Percentiles rank a stretch among this genome's conserved stretches.
Evolutionary conservation across 2,797 vertebrate species (phyloP).

Genomic region (Novumbra hubbsi): DNA sequence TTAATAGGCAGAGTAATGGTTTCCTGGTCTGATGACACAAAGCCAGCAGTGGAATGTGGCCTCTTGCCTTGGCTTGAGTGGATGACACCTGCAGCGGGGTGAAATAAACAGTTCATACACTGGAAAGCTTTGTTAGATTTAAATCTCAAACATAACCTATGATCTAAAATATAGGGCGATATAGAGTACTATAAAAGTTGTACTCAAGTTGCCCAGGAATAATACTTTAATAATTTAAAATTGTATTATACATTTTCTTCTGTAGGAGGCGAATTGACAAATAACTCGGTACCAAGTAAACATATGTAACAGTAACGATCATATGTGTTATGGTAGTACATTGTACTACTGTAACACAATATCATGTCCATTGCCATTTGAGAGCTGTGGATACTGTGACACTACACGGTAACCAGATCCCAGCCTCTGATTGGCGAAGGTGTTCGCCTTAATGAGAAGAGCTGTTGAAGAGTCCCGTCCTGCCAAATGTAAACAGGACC

Average conservation of each 20-base stretch:
- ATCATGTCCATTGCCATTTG: slow-evolving; percentile 2
- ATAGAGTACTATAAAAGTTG: neutral
- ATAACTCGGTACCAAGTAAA: neutral
- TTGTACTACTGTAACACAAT: no score
- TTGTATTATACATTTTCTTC: no score
- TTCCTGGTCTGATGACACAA: neutral
- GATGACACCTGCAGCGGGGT: neutral
- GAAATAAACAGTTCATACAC: neutral
- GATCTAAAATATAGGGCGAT: neutral
- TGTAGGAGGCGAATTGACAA: neutral
- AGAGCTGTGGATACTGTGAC: slow-evolving; percentile 4
- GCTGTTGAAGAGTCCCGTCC: no score
- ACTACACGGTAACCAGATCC: slow-evolving; percentile 10
- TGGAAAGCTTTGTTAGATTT: neutral
- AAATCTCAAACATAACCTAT: no score
- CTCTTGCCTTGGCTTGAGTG: neutral
- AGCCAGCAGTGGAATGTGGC: slow-evolving; percentile 1
- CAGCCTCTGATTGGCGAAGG: slow-evolving; percentile 2
- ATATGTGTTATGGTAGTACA: no score
- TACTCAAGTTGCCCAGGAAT: neutral
- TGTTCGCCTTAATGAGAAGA: slow-evolving; percentile 4
- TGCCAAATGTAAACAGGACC: no score
- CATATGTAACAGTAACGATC: no score
- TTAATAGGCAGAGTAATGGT: neutral
- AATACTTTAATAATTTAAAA: neutral